Conservation (phyloP, 1,140 invertebrate genomes). For the Doryteuthis pealeii region DNA sequence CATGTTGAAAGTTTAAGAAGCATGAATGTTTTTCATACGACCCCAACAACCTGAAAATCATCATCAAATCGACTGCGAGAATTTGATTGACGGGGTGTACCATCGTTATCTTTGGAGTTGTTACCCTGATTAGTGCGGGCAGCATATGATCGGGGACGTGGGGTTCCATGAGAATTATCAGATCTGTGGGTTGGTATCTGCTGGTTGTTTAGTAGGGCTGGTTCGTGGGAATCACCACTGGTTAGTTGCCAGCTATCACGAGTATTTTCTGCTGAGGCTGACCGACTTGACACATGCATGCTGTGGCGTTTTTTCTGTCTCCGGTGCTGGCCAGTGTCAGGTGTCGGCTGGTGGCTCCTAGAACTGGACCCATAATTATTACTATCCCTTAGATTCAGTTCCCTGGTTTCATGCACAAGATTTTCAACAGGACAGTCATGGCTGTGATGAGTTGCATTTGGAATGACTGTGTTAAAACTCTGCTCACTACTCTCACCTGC, state of each 20-base stretch:
- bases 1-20: no score
- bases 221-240: background rate
- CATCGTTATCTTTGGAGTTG: background rate
- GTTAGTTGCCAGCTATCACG: background rate
- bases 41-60: constrained; percentile 8
- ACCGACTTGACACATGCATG: background rate
- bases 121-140: background rate
- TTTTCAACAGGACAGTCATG: constrained; percentile 21
- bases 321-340: background rate
- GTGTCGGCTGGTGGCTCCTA: background rate
- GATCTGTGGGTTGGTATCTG: background rate
- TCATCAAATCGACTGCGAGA: background rate
- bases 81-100: background rate
- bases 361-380: background rate
- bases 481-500: constrained; percentile 26
- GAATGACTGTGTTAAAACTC: constrained; percentile 31
- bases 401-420: constrained; percentile 21
- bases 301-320: background rate
- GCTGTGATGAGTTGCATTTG: background rate
- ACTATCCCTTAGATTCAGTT: constrained; percentile 20
- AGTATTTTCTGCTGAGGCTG: background rate
- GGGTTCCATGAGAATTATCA: background rate
- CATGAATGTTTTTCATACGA: background rate
- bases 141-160: background rate
- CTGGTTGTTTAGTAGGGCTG: background rate